phyloP scores from a whole-genome alignment of 2,797 vertebrate genomes.

The Chelon auratus region DNA sequence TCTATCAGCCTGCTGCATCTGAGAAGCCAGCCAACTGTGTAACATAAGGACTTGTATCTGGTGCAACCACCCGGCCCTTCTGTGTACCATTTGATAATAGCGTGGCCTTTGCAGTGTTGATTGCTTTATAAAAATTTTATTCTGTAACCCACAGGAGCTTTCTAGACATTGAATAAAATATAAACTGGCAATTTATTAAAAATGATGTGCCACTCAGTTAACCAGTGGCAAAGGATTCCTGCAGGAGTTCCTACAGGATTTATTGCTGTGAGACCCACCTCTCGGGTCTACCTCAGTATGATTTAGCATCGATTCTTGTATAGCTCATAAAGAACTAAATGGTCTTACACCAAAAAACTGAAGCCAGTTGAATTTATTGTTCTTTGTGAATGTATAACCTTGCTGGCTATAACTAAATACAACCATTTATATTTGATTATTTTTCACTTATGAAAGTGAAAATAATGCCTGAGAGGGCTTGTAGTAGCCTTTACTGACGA shows the following conservation, averaged over 20 bases:
- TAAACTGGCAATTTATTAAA: neutral
- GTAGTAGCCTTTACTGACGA: neutral
- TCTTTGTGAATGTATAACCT: no score
- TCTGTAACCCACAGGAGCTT: neutral
- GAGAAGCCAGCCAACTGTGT: constrained; percentile 42
- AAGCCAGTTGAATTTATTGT: neutral
- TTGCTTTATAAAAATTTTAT: constrained; percentile 6
- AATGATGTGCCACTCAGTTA: neutral
- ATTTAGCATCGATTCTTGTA: neutral
- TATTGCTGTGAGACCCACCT: neutral
- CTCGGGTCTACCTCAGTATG: neutral
- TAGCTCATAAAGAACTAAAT: neutral
- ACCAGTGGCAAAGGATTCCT: neutral
- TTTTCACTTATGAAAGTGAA: neutral
- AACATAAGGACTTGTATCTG: constrained; percentile 39
- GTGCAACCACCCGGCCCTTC: constrained; percentile 21
- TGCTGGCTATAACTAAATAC: no score
- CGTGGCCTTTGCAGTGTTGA: constrained; percentile 19
- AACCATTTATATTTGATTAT: no score
- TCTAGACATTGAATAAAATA: neutral
- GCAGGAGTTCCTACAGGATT: neutral
- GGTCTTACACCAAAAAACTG: neutral
- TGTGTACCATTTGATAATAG: constrained; percentile 9
- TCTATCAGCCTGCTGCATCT: constrained; percentile 32
- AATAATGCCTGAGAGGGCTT: neutral